These are phyloP conservation scores for Camelus dromedarius DNA, from an alignment of 2,113 vertebrate genomes.

Conservation along the genomic window DNA sequence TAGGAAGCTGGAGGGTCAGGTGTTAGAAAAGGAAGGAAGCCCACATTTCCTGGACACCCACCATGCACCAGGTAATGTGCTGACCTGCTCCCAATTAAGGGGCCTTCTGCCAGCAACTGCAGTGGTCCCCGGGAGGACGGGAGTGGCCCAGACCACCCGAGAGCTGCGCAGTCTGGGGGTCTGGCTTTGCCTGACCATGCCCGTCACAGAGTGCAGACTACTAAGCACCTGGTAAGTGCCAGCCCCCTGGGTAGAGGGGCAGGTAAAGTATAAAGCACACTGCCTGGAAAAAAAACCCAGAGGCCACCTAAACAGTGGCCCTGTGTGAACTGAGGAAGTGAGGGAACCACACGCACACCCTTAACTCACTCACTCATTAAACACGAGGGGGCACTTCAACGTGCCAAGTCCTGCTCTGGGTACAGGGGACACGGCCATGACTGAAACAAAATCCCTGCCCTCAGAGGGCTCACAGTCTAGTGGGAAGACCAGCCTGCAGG, in stretches of 20 bases:
- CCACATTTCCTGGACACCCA: not conserved
- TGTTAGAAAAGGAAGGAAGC: not conserved
- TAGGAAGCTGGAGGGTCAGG: not conserved
- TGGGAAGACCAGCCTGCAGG: not conserved
- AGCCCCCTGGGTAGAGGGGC: not conserved
- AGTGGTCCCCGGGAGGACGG: not conserved
- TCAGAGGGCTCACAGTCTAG: not conserved
- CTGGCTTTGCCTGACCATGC: not conserved
- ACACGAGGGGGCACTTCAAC: not conserved
- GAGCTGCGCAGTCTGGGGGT: not conserved
- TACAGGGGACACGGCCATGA: too few species aligned
- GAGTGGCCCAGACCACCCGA: not conserved
- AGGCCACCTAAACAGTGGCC: not conserved
- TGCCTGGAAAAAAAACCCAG: not conserved
- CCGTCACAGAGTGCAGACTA: not conserved
- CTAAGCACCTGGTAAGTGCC: not conserved
- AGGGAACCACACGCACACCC: too few species aligned
- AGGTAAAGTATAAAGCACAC: not conserved
- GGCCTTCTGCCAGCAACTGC: not conserved
- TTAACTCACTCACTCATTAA: not conserved
- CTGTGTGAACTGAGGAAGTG: not conserved
- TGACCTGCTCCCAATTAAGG: not conserved
- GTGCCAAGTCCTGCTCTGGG: not conserved
- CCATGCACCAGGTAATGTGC: not conserved
- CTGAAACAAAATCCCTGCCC: not conserved